Evolutionary conservation across 2,797 vertebrate species (phyloP).

Genomic region (Amblyopsis hoosieri): DNA sequence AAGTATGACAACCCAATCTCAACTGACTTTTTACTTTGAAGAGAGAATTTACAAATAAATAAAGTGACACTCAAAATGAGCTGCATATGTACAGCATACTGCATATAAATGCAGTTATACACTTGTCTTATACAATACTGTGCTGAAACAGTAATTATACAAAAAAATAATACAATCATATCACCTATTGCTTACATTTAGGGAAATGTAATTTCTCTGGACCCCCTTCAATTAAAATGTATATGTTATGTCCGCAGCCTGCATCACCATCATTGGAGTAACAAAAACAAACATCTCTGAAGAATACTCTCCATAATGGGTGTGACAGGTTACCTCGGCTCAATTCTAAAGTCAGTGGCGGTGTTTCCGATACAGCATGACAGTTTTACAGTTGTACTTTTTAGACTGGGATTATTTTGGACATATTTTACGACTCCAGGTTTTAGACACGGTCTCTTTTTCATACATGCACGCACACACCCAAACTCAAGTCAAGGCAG

Average conservation of each 20-base stretch:
- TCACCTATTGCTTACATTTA: conserved; percentile 49
- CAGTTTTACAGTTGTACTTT: conserved; percentile 59
- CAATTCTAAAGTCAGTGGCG: conserved; percentile 59
- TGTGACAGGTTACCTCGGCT: conserved; percentile 64
- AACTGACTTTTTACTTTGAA: conserved; percentile 52
- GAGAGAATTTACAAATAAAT: conserved; percentile 18
- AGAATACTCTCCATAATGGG: conserved; percentile 67
- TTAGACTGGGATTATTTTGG: conserved; percentile 55
- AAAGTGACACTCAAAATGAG: not conserved
- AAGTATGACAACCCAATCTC: conserved; percentile 22
- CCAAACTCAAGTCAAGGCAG: conserved; percentile 11
- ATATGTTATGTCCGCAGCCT: conserved; percentile 58
- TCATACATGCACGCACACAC: conserved; percentile 28
- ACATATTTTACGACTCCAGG: conserved; percentile 45
- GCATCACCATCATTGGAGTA: conserved; percentile 59
- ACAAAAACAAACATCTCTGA: conserved; percentile 59
- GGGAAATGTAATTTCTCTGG: conserved; percentile 49
- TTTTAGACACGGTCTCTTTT: conserved; percentile 23
- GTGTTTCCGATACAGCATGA: conserved; percentile 64
- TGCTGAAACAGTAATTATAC: conserved; percentile 34
- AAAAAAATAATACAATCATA: conserved; percentile 21
- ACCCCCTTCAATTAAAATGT: conserved; percentile 61
- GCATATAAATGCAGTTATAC: not conserved
- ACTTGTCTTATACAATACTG: not conserved
- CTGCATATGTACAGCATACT: not conserved